A percentile compares a stretch with the other conserved stretches of the same genome.
These are phyloP conservation scores for Lepidochrysops patricia DNA, from an alignment of 2,888 invertebrate genomes.

Conservation along the genomic window DNA sequence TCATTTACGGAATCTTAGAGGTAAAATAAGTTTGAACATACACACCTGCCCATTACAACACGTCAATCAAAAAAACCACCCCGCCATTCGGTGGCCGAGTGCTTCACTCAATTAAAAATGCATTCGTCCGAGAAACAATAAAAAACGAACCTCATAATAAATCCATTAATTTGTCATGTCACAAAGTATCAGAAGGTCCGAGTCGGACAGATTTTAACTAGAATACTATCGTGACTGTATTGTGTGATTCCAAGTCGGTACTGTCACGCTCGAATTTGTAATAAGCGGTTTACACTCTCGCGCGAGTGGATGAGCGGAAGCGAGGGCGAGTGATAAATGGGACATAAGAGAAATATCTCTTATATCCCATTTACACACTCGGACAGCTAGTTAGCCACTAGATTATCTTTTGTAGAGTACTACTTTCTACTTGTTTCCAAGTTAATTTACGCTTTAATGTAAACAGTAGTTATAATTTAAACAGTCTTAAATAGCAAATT, in stretches of 20 bases:
- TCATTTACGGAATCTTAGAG: no score
- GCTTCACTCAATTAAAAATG: constrained; percentile 74
- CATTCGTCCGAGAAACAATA: constrained; percentile 69
- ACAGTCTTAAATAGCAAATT: neutral
- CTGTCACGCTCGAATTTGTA: constrained; percentile 30
- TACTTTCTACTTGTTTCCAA: no score
- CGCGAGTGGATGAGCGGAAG: no score
- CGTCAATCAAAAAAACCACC: constrained; percentile 71
- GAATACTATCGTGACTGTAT: constrained; percentile 59
- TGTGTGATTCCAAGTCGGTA: constrained; percentile 59
- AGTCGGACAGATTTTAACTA: constrained; percentile 54
- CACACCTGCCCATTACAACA: constrained; percentile 72
- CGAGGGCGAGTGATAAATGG: no score
- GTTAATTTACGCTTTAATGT: no score
- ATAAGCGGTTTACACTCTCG: no score
- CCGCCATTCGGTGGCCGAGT: constrained; percentile 69
- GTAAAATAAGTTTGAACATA: no score
- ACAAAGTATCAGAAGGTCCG: constrained; percentile 51
- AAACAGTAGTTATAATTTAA: no score
- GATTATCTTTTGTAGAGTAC: no score
- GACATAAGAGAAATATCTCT: no score
- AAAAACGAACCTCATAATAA: constrained; percentile 70
- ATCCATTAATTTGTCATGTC: constrained; percentile 75
- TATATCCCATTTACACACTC: no score
- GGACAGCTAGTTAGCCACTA: no score